Conservation (phyloP, 2,888 invertebrate species). For the Diarsia mendica region DNA sequence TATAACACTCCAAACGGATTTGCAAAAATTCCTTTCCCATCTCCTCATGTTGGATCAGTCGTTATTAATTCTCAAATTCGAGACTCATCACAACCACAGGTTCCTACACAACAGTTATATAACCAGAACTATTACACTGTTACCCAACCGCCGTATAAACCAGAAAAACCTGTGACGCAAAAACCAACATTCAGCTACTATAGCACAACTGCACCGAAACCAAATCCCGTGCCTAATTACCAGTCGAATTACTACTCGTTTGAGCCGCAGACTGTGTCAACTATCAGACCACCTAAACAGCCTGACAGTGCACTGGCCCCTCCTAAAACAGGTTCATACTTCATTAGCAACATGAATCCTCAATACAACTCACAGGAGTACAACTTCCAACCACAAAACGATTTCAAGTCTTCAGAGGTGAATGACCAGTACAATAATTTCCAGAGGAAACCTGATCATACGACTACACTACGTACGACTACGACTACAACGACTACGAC, state of each 20-base stretch:
- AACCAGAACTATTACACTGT: slow-evolving; percentile 70
- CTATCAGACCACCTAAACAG: slow-evolving; percentile 76
- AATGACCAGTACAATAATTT: slow-evolving; percentile 72
- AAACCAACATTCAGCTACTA: slow-evolving; percentile 85
- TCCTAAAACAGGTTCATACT: slow-evolving; percentile 79
- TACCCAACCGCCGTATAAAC: slow-evolving; percentile 68
- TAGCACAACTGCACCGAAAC: slow-evolving; percentile 83
- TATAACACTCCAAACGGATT: slow-evolving; percentile 96
- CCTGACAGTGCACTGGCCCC: slow-evolving; percentile 70
- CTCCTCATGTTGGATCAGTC: slow-evolving; percentile 96
- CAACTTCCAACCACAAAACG: slow-evolving; percentile 72
- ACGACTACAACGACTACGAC: slow-evolving; percentile 77
- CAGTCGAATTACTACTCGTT: slow-evolving; percentile 84
- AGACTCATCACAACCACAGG: slow-evolving; percentile 72
- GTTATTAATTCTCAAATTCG: slow-evolving; percentile 92
- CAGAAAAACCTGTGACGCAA: slow-evolving; percentile 81
- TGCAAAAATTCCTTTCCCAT: slow-evolving; percentile 95
- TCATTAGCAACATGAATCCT: slow-evolving; percentile 74
- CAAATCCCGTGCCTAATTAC: slow-evolving; percentile 71
- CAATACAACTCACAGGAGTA: slow-evolving; percentile 77
- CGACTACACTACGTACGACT: slow-evolving; percentile 74
- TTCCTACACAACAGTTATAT: slow-evolving; percentile 55
- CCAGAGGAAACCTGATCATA: slow-evolving; percentile 73
- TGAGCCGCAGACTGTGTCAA: slow-evolving; percentile 84
- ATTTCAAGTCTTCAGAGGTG: slow-evolving; percentile 69